These are phyloP conservation scores for Falcaria lacertinaria DNA, from an alignment of 2,888 invertebrate species.

Conservation along the genomic window DNA sequence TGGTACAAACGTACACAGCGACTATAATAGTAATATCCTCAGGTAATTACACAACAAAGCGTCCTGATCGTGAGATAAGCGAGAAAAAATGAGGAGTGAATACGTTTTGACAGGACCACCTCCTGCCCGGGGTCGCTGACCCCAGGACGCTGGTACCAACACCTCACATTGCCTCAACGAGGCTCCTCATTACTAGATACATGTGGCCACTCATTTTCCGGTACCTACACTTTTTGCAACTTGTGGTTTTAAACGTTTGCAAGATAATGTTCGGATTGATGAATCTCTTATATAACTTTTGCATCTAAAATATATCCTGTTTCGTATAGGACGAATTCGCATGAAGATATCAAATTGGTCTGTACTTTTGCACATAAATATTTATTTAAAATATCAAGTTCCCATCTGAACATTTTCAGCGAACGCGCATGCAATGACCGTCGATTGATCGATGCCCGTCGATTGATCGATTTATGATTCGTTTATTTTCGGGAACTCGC, in stretches of 20 bases:
- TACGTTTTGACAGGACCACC: conserved; percentile 38
- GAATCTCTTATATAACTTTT: background rate
- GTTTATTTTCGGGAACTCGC: background rate
- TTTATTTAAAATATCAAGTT: background rate
- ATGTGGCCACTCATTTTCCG: background rate
- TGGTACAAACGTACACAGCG: background rate
- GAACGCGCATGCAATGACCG: background rate
- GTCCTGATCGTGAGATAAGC: conserved; percentile 43
- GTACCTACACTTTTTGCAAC: background rate
- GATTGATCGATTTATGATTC: background rate
- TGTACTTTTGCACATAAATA: background rate
- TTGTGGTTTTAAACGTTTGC: background rate
- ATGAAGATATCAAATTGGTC: background rate
- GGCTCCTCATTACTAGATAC: background rate
- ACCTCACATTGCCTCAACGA: conserved; percentile 1
- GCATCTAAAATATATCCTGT: background rate
- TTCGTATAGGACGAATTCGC: background rate
- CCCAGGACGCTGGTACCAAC: conserved; percentile 23
- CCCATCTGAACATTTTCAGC: background rate
- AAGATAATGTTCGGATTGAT: background rate
- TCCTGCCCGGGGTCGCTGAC: conserved; percentile 34
- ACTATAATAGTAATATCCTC: conserved; percentile 27
- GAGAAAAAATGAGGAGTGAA: conserved; percentile 40
- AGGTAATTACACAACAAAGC: conserved; percentile 52
- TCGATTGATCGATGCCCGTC: too few species aligned